Base-by-base conservation (phyloP, 1,140 invertebrate species). In the Dufourea novaeangliae region DNA sequence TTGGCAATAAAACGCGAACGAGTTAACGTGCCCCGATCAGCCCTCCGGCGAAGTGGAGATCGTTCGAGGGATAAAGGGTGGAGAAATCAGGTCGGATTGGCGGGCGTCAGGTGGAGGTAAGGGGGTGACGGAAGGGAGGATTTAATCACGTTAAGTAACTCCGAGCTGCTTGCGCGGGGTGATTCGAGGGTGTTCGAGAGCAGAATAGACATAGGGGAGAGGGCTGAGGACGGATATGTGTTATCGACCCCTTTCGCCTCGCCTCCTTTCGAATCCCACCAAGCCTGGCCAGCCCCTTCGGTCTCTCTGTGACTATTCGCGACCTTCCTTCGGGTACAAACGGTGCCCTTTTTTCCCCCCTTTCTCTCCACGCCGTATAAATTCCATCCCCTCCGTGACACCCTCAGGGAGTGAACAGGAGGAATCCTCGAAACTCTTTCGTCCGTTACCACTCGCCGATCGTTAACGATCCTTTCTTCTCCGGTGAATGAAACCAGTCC, bases 131-230 rank as follows among this genome's bases (percentile, higher is more conserved):
- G 56, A 62, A 46, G 80, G 69, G 69, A 78, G 83, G 82, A 85
- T 85, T 84, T 82, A 79, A 86, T 86, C 80, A 79, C 81, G 80
- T 86, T 86, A 86, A 86, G 81, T 81, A 82, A 86, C 82, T 80
- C 46, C 66, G 74, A 84, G 69, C 82, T 76, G 68, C 66, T 66
- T 50, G 76, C 74, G 50, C 50, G 46, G 71, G 69, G 52, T 32
- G 70, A 82, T 69, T 67, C 67, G 81, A 85, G 76, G 69, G 77
- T 67, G 78, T 70, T 84, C 69, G 72, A 80, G 69, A 77, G 74
- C 63, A 83, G 78, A 83, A 80, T 46, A 61, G 82, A n/a, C n/a
- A n/a, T n/a, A n/a, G n/a, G 46, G 3, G 20, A n/a, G 46, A 50
- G 8, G 34, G 34, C 8, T 37, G 8, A n/a, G 20, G 46, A n/a